Conservation (phyloP, 2,113 vertebrate species). For the Dicrurus megarhynchus region DNA sequence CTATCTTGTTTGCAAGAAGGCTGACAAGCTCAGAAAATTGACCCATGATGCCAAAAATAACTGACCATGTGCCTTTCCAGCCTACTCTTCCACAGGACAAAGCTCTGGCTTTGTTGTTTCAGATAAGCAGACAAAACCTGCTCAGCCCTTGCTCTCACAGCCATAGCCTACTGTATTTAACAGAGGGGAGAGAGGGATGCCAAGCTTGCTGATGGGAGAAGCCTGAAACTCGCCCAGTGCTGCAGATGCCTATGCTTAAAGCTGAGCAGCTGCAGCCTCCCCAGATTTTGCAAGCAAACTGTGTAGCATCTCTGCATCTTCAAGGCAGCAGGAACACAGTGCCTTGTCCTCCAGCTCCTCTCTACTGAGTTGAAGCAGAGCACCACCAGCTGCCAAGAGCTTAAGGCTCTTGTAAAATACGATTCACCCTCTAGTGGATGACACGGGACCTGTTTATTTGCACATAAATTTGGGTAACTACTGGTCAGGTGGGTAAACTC, state of each 20-base stretch:
- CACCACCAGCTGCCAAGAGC: not conserved
- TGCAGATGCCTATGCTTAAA: not conserved
- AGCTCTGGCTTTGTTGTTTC: not conserved
- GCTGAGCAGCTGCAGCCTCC: not conserved
- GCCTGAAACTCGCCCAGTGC: not conserved
- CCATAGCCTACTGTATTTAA: not conserved
- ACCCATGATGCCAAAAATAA: not conserved
- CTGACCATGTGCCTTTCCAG: not conserved
- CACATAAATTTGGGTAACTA: not conserved
- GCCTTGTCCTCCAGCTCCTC: not conserved
- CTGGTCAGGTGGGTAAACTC: not conserved
- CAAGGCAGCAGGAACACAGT: not conserved
- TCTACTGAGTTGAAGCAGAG: not conserved
- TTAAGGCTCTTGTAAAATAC: not conserved
- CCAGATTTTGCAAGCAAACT: not conserved
- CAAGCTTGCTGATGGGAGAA: not conserved
- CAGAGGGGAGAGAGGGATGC: not conserved
- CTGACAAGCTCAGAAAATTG: not conserved
- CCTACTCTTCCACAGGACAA: not conserved
- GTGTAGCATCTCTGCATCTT: not conserved
- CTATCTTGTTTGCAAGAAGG: not conserved
- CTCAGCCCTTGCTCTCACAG: not conserved
- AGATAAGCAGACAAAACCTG: not conserved
- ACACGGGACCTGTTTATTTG: not conserved
- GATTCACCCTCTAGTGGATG: conserved; percentile 46